phyloP scores from a whole-genome alignment of 2,797 vertebrate genomes.

The Poeciliopsis paucimaculata region DNA sequence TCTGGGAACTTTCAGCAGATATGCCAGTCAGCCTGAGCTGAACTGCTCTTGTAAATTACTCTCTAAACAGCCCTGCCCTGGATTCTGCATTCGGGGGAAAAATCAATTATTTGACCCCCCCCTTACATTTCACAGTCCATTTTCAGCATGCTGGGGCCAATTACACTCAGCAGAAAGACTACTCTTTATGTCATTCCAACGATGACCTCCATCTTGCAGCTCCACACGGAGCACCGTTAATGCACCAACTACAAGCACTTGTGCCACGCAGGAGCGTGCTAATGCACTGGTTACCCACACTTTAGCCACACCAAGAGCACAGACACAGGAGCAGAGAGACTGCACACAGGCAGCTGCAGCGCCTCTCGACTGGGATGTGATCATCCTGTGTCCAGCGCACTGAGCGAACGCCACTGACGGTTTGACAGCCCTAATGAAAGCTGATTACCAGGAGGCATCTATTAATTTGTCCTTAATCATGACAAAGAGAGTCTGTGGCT shows the following conservation, averaged over 20 bases:
- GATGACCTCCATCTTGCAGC: slow-evolving; percentile 78
- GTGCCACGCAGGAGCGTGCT: slow-evolving; percentile 76
- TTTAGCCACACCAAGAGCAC: slow-evolving; percentile 73
- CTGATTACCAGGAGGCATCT: slow-evolving; percentile 85
- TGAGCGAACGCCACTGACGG: slow-evolving; percentile 68
- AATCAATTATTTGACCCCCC: slow-evolving; percentile 85
- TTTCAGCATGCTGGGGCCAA: slow-evolving; percentile 84
- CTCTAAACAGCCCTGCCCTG: slow-evolving; percentile 81
- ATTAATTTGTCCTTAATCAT: slow-evolving; percentile 84
- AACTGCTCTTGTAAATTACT: slow-evolving; percentile 81
- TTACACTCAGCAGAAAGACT: slow-evolving; percentile 82
- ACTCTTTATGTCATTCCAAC: slow-evolving; percentile 79
- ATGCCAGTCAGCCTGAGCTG: slow-evolving; percentile 73
- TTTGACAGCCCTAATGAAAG: slow-evolving; percentile 83
- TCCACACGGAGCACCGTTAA: slow-evolving; percentile 75
- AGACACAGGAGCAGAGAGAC: slow-evolving; percentile 65
- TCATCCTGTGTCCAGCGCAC: slow-evolving; percentile 71
- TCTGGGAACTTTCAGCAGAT: slow-evolving; percentile 79
- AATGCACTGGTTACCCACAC: slow-evolving; percentile 79
- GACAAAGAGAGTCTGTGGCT: slow-evolving; percentile 83
- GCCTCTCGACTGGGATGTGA: slow-evolving; percentile 69
- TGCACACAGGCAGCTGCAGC: slow-evolving; percentile 49
- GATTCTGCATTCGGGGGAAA: slow-evolving; percentile 78
- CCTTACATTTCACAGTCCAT: slow-evolving; percentile 84
- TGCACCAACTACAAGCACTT: slow-evolving; percentile 77